These are phyloP conservation scores for Plotosus lineatus DNA, from an alignment of 2,113 vertebrate genomes.

Conservation along the genomic window DNA sequence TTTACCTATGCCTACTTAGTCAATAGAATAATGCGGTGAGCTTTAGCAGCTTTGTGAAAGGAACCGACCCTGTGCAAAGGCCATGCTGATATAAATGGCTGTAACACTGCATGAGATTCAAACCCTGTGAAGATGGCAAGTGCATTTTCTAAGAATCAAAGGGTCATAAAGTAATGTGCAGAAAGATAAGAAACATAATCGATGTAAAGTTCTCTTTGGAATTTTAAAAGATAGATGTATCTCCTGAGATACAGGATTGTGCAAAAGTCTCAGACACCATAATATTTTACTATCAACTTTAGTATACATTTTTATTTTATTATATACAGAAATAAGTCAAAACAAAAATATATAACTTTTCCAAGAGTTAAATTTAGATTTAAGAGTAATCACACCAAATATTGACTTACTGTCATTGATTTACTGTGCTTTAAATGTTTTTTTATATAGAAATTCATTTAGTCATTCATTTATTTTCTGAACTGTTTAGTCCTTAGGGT, in stretches of 20 bases:
- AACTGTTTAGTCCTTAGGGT: too few relatives aligned
- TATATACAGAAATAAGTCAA: too few relatives aligned
- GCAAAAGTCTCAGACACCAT: too few relatives aligned
- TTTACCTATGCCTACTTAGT: not conserved
- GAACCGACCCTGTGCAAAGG: constrained; percentile 28
- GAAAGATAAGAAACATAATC: constrained; percentile 12
- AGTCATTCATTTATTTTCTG: too few relatives aligned
- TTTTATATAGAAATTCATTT: too few relatives aligned
- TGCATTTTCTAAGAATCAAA: not conserved
- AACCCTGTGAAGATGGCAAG: not conserved
- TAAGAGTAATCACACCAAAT: too few relatives aligned
- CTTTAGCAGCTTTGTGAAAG: not conserved
- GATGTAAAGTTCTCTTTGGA: constrained; percentile 15
- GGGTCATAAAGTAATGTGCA: constrained; percentile 28
- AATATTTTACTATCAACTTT: too few relatives aligned
- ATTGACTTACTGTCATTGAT: too few relatives aligned
- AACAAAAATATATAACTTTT: too few relatives aligned
- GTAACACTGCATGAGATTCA: not conserved
- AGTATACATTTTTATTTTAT: too few relatives aligned
- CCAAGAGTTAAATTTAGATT: too few relatives aligned
- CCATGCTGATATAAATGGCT: constrained; percentile 18
- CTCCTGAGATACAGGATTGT: constrained; percentile 12
- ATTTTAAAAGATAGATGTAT: not conserved
- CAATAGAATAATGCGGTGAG: not conserved
- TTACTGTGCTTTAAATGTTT: too few relatives aligned